Base-by-base conservation (phyloP, 2,113 vertebrate genomes). In the Antidorcas marsupialis region DNA sequence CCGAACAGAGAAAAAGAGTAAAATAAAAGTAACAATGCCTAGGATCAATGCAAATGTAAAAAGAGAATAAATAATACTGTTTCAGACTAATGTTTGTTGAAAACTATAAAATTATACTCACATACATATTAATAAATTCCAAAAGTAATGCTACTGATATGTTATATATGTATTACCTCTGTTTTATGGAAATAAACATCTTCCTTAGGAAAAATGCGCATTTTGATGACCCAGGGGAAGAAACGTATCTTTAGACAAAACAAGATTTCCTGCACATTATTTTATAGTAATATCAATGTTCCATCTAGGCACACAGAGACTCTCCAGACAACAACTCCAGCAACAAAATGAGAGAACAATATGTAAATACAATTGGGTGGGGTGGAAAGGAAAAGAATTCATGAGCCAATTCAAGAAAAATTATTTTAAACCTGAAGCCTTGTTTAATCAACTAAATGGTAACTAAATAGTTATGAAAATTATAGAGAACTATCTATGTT, bases 161-260 rank as follows among this genome's bases (percentile, higher is more conserved):
- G 16, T 64, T 87, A 91, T 91, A 71, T 93, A 87, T 81, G 8
- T 82, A 91, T 57, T 93, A 89, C 30, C 21, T 92, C 76, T 92
- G 13, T 64, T 97, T 97, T 91, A 84, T 1, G 91, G 86, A 87
- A 87, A 94, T 71, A 95, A 96, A 74, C 30, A 91, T 84, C 53
- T 96, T 95, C 55, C 25, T 93, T 86, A 87, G 27, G 62, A 78
- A 92, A 92, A 96, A 95, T 95, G 84, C 8, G 16, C 89, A 97
- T 94, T 95, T 97, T 96, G 85, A 98, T 89, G 82, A 94, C 85
- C 90, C 93, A 88, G 60, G 95, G 95, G 85, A 55, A 94, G 9
- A 96, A 97, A 94, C 67, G 10, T 71, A 97, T 92, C 57, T 96
- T 85, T 87, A 94, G 64, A 96, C 89, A 94, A 96, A 97, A 91